Evolutionary conservation across 2,888 invertebrate genomes (phyloP).

Genomic region (Pyrocoelia pectoralis): DNA sequence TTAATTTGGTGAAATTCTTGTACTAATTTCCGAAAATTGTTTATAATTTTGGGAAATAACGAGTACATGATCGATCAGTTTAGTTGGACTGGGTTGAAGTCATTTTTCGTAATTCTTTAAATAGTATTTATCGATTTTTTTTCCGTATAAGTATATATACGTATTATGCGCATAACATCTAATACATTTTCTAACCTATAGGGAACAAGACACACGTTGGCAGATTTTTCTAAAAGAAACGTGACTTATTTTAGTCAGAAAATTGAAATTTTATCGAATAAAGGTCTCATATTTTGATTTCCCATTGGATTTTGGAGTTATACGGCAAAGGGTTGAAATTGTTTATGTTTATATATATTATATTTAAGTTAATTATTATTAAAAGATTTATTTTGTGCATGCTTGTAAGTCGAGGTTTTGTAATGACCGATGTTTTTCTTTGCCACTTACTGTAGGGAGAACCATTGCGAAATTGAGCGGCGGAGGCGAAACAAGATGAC

Average conservation of each 20-base stretch:
- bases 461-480: constrained; percentile 99
- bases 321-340: neutral
- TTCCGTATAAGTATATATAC: too few relatives aligned
- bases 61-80: too few relatives aligned
- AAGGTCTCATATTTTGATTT: constrained; percentile 17
- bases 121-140: too few relatives aligned
- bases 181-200: neutral
- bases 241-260: constrained; percentile 11
- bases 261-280: constrained; percentile 21
- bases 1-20: too few relatives aligned
- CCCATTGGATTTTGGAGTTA: constrained; percentile 14
- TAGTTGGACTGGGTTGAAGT: too few relatives aligned
- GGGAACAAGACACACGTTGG: neutral
- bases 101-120: too few relatives aligned
- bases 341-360: neutral
- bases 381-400: constrained; percentile 3
- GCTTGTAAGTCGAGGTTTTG: constrained; percentile 36
- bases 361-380: neutral
- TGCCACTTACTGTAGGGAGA: constrained; percentile 81
- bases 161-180: too few relatives aligned
- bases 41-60: too few relatives aligned
- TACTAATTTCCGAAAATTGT: too few relatives aligned
- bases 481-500: constrained; percentile 99
- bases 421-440: constrained; percentile 54
- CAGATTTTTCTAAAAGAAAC: neutral